Conservation (phyloP, 2,113 vertebrate genomes). For the Bubalus kerabau region DNA sequence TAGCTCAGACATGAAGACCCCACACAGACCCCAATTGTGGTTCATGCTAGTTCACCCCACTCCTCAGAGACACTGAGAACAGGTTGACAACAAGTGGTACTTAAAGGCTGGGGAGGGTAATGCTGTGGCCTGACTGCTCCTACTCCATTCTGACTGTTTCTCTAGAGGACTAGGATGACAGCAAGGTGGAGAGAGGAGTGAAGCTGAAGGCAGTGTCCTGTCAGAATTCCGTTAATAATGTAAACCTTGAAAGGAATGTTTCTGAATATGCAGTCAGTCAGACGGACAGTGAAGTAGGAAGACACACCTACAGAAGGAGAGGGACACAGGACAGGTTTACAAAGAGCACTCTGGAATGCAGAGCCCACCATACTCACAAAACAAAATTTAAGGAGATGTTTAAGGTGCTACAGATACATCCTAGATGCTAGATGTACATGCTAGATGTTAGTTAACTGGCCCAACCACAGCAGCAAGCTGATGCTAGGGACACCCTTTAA, state of each 20-base stretch:
- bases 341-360: neutral
- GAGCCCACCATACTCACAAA: neutral
- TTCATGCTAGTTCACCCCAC: neutral
- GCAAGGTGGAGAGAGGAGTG: neutral
- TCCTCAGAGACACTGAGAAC: neutral
- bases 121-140: neutral
- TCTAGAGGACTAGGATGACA: neutral
- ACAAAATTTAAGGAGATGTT: neutral
- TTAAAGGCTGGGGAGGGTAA: neutral
- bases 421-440: neutral
- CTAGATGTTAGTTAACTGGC: rapidly evolving
- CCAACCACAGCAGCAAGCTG: no score
- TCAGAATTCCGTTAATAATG: neutral
- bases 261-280: neutral
- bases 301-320: neutral
- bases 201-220: no score
- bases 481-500: neutral
- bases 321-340: neutral
- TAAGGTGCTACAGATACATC: neutral
- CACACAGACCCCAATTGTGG: neutral
- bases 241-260: neutral
- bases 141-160: neutral
- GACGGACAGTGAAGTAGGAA: neutral
- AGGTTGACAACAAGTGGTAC: neutral
- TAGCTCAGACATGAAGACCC: neutral